Conservation (phyloP, 2,797 vertebrate species). For the Paramormyrops hopkinsi region DNA sequence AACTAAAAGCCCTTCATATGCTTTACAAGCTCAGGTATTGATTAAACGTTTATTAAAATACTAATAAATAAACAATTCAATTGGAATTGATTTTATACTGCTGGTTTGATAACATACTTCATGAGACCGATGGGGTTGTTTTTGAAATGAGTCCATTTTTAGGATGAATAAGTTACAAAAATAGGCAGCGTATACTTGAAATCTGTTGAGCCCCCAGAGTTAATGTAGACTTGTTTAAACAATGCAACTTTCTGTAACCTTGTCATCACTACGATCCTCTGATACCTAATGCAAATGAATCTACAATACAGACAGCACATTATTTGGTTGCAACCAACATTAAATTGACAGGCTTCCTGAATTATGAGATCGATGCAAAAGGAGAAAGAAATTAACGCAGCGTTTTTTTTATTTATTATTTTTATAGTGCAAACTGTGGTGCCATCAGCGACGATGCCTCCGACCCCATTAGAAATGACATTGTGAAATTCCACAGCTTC, state of each 20-base stretch:
- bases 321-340: neutral
- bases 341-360: neutral
- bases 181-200: neutral
- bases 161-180: neutral
- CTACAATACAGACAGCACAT: neutral
- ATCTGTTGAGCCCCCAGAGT: neutral
- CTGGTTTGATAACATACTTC: neutral
- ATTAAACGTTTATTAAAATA: neutral
- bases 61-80: neutral
- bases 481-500: slow-evolving; percentile 6
- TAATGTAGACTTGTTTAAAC: neutral
- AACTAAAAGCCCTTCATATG: neutral
- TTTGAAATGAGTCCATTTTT: neutral
- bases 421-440: neutral
- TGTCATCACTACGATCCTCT: neutral
- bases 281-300: neutral
- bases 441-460: neutral
- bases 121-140: neutral
- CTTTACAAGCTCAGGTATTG: neutral
- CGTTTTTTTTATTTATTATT: neutral
- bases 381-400: neutral
- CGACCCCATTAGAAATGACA: neutral
- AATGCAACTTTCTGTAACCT: neutral
- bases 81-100: neutral
- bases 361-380: neutral